Conservation (phyloP, 1,140 invertebrate species). For the Oedothorax gibbosus region DNA sequence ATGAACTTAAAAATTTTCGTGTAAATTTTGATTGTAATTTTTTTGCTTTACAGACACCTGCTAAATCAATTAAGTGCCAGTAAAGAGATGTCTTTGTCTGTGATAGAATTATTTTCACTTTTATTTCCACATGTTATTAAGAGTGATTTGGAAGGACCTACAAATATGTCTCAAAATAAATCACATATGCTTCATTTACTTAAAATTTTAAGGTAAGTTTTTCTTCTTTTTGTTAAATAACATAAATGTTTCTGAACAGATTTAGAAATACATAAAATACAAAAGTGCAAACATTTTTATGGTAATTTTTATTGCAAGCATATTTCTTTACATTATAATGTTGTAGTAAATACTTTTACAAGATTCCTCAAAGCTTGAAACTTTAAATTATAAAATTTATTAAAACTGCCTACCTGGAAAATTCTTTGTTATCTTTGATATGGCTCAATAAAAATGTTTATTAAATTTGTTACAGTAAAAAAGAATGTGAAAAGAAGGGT, state of each 20-base stretch:
- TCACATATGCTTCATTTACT: conserved; percentile 37
- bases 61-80: conserved; percentile 22
- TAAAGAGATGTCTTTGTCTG: conserved; percentile 22
- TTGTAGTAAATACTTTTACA: not conserved
- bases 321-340: not conserved
- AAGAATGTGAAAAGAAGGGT: not conserved
- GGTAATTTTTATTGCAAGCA: not conserved
- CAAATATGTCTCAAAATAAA: conserved; percentile 1
- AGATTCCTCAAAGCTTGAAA: not conserved
- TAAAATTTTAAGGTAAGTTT: not conserved
- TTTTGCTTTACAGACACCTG: conserved; percentile 4
- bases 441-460: not conserved
- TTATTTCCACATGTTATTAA: conserved; percentile 24
- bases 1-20: not conserved
- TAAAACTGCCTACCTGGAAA: not conserved
- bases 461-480: conserved; percentile 12
- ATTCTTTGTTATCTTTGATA: not conserved
- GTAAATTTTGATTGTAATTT: not conserved
- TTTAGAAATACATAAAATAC: not conserved
- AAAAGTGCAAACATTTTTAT: not conserved
- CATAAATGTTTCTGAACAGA: too few species aligned
- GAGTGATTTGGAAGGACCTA: not conserved
- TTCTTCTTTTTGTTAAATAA: too few species aligned
- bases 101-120: conserved; percentile 36
- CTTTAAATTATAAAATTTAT: not conserved